Base-by-base conservation (phyloP, 2,113 vertebrate species). In the Pogonocichla stellata region DNA sequence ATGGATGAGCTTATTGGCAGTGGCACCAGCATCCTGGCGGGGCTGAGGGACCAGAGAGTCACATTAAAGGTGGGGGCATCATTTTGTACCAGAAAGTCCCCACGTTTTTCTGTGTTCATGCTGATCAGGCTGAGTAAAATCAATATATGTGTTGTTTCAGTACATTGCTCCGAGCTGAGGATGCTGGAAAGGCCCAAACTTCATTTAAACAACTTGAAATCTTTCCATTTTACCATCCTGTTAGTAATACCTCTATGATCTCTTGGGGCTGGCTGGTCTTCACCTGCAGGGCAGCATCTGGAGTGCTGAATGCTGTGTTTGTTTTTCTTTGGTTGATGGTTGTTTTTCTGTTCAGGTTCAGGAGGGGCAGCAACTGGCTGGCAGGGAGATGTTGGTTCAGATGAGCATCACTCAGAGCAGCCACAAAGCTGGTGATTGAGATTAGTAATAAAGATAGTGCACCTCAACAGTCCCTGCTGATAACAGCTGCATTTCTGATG, bases 1-100 rank as follows among this genome's bases (percentile, higher is more conserved):
- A 99, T 99, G 98, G 99, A 99, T 66, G 99, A 99, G 93, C 98
- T 99, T 91, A 98, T 99, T 97, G 99, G 98, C 97, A 99, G 99
- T 72, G 99, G 99, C 89, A 98, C 98, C 90, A 98, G 97, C 98
- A 99, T 99, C 97, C 98, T 99, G 75, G 98, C 98, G 36, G 98
- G 99, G 40, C 98, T 99, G 92, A 98, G 98, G 96, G 99, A 99
- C 97, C 99, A 99, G 97, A 98, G 99, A 96, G 96, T 98, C 92
- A 99, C 99, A 5, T 97, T 99, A 67, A 99, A 99, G 99, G 99
- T 99, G 98, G 98, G 98, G 97, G 92, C 92, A 94, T 90, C 47
- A 5, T 64, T 83, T 96, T 70, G 56, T 79, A 61, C 77, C 74
- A 25, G 47, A 51, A 65, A 56, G 56, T 95, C 95, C 90, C 95